Evolutionary conservation across 2,888 invertebrate species (phyloP).

Genomic region (Lingula anatina): DNA sequence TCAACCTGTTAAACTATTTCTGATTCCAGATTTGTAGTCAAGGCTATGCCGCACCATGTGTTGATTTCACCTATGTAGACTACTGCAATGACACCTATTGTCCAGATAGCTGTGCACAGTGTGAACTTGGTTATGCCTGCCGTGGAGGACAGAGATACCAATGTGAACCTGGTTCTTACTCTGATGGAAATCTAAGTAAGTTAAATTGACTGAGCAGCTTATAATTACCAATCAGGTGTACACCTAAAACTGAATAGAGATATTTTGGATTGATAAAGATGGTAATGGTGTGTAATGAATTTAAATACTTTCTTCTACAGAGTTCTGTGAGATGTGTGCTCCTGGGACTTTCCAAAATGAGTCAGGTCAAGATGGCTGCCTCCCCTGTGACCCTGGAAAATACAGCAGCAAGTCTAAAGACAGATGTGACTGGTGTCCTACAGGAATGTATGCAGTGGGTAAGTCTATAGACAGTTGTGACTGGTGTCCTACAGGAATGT

Average conservation of each 20-base stretch:
- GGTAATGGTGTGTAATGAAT: too few species aligned
- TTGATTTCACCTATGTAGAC: conserved; percentile 19
- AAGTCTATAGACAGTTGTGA: too few species aligned
- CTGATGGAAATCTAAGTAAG: conserved; percentile 19
- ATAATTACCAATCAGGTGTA: too few species aligned
- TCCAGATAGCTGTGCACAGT: conserved; percentile 19
- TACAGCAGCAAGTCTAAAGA: conserved; percentile 23
- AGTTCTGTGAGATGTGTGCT: conserved; percentile 25
- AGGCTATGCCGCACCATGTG: conserved; percentile 25
- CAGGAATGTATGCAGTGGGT: conserved; percentile 18
- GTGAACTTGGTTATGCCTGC: conserved; percentile 31
- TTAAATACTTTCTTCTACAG: conserved; percentile 17
- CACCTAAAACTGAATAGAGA: too few species aligned
- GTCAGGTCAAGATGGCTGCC: conserved; percentile 20
- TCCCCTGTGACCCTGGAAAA: conserved; percentile 23
- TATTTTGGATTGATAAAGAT: too few species aligned
- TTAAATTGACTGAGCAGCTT: not conserved
- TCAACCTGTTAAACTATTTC: too few species aligned
- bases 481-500: too few species aligned
- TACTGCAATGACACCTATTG: conserved; percentile 29
- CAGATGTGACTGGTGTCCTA: conserved; percentile 24
- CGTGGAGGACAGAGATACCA: conserved; percentile 19
- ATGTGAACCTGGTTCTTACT: conserved; percentile 24
- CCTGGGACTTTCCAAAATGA: conserved; percentile 28
- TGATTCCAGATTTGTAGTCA: conserved; percentile 26